Base-by-base conservation (phyloP, 1,140 invertebrate genomes). In the Pemphigus obesinymphae region DNA sequence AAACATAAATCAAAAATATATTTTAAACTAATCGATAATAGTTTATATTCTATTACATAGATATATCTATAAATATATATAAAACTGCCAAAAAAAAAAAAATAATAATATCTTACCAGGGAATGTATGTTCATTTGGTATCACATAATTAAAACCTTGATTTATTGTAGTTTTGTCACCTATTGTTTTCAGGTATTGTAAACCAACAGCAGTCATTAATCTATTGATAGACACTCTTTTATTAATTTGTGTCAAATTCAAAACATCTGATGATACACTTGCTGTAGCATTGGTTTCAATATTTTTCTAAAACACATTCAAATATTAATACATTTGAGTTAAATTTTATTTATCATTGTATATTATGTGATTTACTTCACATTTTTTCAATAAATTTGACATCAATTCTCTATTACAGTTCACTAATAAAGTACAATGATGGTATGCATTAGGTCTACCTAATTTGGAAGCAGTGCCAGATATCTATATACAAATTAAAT, bases 381-480 rank as follows among this genome's bases (percentile, higher is more conserved):
- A 89, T 86, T 91, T 92, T 68, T 90, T 89, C 50, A 94, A 88
- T 34, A 90, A 89, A 80, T 90, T 87, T 76, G 89, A 90, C 84
- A 97, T 88, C 85, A 91, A 89, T 68, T 89, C 85, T 87, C 93
- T 93, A 86, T 98, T 92, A 72, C 92, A 93, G 86, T 95, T 91
- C 53, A 96, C 92, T 84, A 98, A 88, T 73, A 99, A 88, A 40
- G 96, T 98, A 87, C 95, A 98, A 87, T 98, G 96, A 88, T 98
- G 96, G 89, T 98, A 99, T 37, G 94, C 93, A 86, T 93, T 94
- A 2, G 92, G 89, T 72, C 91, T 88, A 61, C 94, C 94, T 66
- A 98, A 87, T 88, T 96, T 97, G 17, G 96, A 92, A 68, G 96
- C 96, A 75, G 95, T 96, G 83, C 96, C 96, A 85, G 96, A 98